Evolutionary conservation across 2,797 vertebrate species (phyloP), one percentile per base, ranked within the genome.

Genomic region (Margarornis squamiger): DNA sequence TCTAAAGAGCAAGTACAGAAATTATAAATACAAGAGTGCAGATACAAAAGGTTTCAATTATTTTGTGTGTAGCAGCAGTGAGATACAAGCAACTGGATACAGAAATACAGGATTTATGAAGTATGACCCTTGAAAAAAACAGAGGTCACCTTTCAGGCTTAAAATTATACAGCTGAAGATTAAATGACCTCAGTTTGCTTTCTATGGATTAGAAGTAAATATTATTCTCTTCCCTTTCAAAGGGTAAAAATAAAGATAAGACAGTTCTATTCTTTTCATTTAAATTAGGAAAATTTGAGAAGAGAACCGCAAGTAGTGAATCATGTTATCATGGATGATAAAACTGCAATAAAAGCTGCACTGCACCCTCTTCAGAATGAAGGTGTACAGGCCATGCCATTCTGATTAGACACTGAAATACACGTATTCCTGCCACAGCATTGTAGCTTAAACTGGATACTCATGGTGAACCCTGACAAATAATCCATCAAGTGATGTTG

Each of bases 171-270:
- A 85, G 24, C 52, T 82, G 51, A 95, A 90, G 27, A 84, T 73
- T 84, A 51, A 93, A 51, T 76, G 9, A 73, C 48, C 48, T 92
- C 65, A 15, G 54, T 91, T 79, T 84, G 51, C 67, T 79, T 88
- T 73, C 39, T 76, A 0, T 92, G 90, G 43, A 76, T 88, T 84
- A 86, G 62, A 58, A 81, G 26, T 85, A 95, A 91, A 65, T 95
- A 91, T 80, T 86, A 86, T 93, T 74, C 71, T 79, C 38, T 87
- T 88, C 29, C 7, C 14, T 85, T 97, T 88, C 39, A 61, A 65
- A 72, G 45, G 21, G 30, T 75, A 32, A 80, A 83, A 95, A 57
- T 82, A 85, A 93, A 93, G 81, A 78, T 85, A 92, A 96, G 51
- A 36, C n/a, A 70, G 52, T 86, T 88, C 17, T 86, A 18, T 23